These are phyloP conservation scores for Lithobates sylvaticus DNA, from an alignment of 2,797 vertebrate species.

Conservation along the genomic window DNA sequence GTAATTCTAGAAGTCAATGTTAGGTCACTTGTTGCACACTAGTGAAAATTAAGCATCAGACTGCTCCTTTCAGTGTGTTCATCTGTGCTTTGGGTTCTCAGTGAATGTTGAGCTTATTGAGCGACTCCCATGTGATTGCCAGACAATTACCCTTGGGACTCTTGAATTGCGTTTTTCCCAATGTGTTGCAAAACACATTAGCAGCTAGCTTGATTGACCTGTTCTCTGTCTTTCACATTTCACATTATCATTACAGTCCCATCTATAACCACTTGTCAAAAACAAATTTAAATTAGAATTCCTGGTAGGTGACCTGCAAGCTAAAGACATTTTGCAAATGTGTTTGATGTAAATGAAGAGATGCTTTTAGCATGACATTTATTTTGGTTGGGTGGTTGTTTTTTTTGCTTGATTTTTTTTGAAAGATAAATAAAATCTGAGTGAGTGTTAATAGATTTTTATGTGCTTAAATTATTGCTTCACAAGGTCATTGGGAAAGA, in stretches of 20 bases:
- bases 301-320: slow-evolving; percentile 73
- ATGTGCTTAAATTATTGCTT: slow-evolving; percentile 58
- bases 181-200: slow-evolving; percentile 61
- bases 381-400: slow-evolving; percentile 60
- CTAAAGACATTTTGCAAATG: slow-evolving; percentile 63
- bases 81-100: slow-evolving; percentile 25
- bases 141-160: slow-evolving; percentile 62
- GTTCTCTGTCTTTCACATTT: slow-evolving; percentile 27
- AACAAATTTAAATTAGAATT: slow-evolving; percentile 68
- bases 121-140: slow-evolving; percentile 47
- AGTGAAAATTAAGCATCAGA: not conserved
- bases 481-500: slow-evolving; percentile 43
- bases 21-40: no score
- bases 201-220: slow-evolving; percentile 63
- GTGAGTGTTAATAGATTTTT: slow-evolving; percentile 46
- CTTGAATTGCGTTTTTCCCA: slow-evolving; percentile 64
- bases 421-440: slow-evolving; percentile 59
- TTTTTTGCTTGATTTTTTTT: slow-evolving; percentile 51
- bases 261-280: slow-evolving; percentile 63
- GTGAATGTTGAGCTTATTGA: slow-evolving; percentile 12
- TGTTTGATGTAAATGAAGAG: slow-evolving; percentile 69
- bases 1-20: not conserved
- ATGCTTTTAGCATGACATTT: slow-evolving; percentile 65
- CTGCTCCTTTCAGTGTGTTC: not conserved
- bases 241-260: slow-evolving; percentile 61